These are phyloP conservation scores for Lithodes maja DNA, from an alignment of 2,888 invertebrate genomes.

Conservation along the genomic window DNA sequence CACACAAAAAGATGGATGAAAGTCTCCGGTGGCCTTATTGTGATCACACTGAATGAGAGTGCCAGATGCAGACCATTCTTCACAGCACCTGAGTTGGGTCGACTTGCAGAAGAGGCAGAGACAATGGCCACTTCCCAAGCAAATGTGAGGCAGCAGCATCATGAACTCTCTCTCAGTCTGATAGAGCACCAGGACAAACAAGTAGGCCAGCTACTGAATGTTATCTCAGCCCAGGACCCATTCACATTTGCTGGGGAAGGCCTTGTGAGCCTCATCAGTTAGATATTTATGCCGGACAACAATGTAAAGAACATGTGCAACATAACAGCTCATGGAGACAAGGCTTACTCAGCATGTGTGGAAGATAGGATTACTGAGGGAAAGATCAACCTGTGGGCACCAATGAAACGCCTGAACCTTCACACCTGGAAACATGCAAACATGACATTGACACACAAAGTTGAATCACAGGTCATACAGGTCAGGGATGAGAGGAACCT, in stretches of 20 bases:
- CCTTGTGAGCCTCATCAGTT: slow-evolving; percentile 3
- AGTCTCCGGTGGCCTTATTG: slow-evolving; percentile 18
- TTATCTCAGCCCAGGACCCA: not conserved
- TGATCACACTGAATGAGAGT: slow-evolving; percentile 2
- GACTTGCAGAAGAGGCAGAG: slow-evolving; percentile 10
- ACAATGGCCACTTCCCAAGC: slow-evolving; percentile 11
- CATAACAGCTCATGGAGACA: not conserved
- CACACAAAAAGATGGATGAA: slow-evolving; percentile 9
- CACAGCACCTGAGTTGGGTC: slow-evolving; percentile 5
- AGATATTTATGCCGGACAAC: not conserved
- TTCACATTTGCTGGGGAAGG: not conserved
- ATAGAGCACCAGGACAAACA: slow-evolving; percentile 12
- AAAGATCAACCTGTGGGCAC: slow-evolving; percentile 1
- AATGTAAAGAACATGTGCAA: slow-evolving; percentile 6
- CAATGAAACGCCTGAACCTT: slow-evolving; percentile 2
- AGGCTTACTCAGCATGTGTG: not conserved
- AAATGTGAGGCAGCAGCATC: slow-evolving; percentile 2
- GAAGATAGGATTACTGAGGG: slow-evolving; percentile 16
- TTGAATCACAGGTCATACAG: slow-evolving; percentile 6
- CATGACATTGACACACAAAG: slow-evolving; percentile 4
- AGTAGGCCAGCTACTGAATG: slow-evolving; percentile 9
- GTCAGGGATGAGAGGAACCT: not conserved
- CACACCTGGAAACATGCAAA: slow-evolving; percentile 18
- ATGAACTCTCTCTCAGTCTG: slow-evolving; percentile 12
- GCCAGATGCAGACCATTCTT: not conserved